Base-by-base conservation (phyloP, 37 sponge, comb jelly and placozoan genomes). In the Ephydatia muelleri region DNA sequence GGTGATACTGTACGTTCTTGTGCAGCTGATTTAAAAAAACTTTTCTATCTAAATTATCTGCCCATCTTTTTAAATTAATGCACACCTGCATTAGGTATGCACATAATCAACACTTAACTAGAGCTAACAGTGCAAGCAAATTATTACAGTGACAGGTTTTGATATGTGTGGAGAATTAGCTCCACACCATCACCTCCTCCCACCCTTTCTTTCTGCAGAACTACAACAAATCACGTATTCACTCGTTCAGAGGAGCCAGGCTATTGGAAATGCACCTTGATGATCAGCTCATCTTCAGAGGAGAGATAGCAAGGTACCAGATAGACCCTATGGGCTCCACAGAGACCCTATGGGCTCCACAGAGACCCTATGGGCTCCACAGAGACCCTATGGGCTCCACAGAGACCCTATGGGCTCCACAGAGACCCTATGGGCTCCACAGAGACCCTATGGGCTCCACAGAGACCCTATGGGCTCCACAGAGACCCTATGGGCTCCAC, bases 181-280 rank as follows among this genome's bases (percentile, higher is more conserved):
- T 21, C 16, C 57, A 1, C 57, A 16, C 57, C 57, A 4, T 11
- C 9, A 1, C 19, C 16, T 1, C 57, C 19, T 57, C 47, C 1
- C 57, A 16, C 57, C 57, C 19, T 57, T 11, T 11, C 57, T 21
- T 16, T 14, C 57, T 11, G 26, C 47, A 96, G 96, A 99, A 99
- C 83, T 99, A 99, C 85, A 99, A 99, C 88, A 99, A 99, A 82
- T 97, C 97, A 37, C 91, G 97, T 35, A 96, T 98, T 22, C 99
- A 98, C 82, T 98, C 99, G 0, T 85, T 80, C 72, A 85, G 99
- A 38, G 99, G 99, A 26, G 99, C 87, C 23, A 47, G 96, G 21
- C 88, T 90, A 34, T 76, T 97, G 37, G 85, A 89, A 39, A 84
- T 99, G 70, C 85, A 68, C 38, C 92, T 99, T 40, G 99, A 99